Conservation (phyloP, 2,888 invertebrate genomes). For the Lithodes maja region DNA sequence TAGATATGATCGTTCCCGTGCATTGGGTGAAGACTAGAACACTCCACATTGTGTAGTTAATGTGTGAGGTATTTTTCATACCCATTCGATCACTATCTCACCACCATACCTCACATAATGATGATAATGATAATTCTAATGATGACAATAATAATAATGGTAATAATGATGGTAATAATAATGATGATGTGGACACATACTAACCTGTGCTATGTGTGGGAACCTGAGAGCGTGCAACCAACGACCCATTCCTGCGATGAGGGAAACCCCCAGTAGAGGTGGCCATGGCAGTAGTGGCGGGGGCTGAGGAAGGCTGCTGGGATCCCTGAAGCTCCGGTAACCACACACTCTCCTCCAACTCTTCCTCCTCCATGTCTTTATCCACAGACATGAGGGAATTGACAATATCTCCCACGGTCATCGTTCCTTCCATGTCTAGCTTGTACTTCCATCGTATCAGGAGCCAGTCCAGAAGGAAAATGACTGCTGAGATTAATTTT, state of each 20-base stretch:
- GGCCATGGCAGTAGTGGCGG: slow-evolving; percentile 11
- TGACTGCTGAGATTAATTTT: slow-evolving; percentile 88
- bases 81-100: too few relatives aligned
- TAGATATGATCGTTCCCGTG: too few relatives aligned
- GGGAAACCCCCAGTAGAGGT: slow-evolving; percentile 37
- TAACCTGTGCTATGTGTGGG: slow-evolving; percentile 53
- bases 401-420: slow-evolving; percentile 82
- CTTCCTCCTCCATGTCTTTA: slow-evolving; percentile 59
- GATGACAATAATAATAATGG: too few relatives aligned
- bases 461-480: slow-evolving; percentile 94
- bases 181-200: neutral
- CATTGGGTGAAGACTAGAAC: too few relatives aligned
- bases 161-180: too few relatives aligned
- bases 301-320: slow-evolving; percentile 39
- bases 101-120: too few relatives aligned
- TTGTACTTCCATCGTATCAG: slow-evolving; percentile 83
- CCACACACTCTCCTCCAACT: slow-evolving; percentile 65
- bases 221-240: slow-evolving; percentile 44
- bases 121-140: too few relatives aligned
- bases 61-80: too few relatives aligned
- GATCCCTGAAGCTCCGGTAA: slow-evolving; percentile 64
- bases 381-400: slow-evolving; percentile 73
- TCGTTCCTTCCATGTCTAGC: slow-evolving; percentile 78
- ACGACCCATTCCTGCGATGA: slow-evolving; percentile 59
- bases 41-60: too few relatives aligned